Conservation (phyloP, 2,888 invertebrate genomes). For the Caenorhabditis virilis region DNA sequence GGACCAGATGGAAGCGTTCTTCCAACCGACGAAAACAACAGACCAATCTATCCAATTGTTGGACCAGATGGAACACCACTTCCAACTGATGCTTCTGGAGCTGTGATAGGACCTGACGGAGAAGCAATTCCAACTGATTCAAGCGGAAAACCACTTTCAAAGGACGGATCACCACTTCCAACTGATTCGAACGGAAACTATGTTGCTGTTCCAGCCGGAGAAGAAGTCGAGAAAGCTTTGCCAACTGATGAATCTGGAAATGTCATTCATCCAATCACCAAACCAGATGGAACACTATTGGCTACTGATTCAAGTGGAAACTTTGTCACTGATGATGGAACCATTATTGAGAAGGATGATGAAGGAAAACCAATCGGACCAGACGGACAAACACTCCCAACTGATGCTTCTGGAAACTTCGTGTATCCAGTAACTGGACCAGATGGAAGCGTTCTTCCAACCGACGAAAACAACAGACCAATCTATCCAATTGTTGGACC, state of each 20-base stretch:
- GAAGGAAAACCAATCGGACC: conserved; percentile 33
- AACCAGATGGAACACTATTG: conserved; percentile 27
- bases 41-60: conserved; percentile 11
- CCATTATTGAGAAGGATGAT: conserved; percentile 37
- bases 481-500: conserved; percentile 30
- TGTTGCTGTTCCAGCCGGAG: conserved; percentile 20
- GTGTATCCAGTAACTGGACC: conserved; percentile 34
- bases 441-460: conserved; percentile 32
- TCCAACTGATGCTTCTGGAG: conserved; percentile 25
- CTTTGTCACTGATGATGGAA: conserved; percentile 18
- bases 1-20: conserved; percentile 9
- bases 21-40: conserved; percentile 18
- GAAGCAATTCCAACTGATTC: conserved; percentile 44
- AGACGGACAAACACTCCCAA: conserved; percentile 33
- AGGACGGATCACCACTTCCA: conserved; percentile 42
- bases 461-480: conserved; percentile 25
- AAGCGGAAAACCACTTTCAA: conserved; percentile 10
- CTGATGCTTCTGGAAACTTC: conserved; percentile 41
- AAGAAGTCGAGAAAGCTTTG: conserved; percentile 1
- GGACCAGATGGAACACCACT: conserved; percentile 26
- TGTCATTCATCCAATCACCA: conserved; percentile 15
- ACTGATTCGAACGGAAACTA: conserved; percentile 36
- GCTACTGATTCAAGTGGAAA: conserved; percentile 34
- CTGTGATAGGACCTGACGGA: conserved; percentile 43
- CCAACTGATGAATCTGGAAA: conserved; percentile 28